Evolutionary conservation across 2,888 invertebrate species (phyloP).

Genomic region (Drosophila picticornis): DNA sequence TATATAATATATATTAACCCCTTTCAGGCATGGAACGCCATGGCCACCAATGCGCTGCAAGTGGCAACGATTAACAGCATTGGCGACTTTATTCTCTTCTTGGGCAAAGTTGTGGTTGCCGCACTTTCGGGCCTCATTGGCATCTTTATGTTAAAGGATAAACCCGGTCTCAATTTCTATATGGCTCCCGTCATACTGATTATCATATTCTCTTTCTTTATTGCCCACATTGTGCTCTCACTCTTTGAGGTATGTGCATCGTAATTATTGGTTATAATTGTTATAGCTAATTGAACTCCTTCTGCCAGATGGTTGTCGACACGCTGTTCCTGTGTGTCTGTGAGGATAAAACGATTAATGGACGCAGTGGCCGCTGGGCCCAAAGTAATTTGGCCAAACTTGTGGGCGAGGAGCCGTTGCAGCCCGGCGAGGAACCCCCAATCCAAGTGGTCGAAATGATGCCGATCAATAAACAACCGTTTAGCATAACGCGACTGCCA

Average conservation of each 20-base stretch:
- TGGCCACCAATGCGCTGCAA: conserved; percentile 93
- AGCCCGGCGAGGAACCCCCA: conserved; percentile 84
- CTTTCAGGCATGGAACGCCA: conserved; percentile 93
- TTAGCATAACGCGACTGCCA: conserved; percentile 78
- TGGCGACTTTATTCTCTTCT: conserved; percentile 96
- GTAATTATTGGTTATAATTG: background rate
- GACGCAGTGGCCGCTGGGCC: conserved; percentile 89
- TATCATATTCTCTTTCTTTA: conserved; percentile 94
- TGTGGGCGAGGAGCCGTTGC: conserved; percentile 86
- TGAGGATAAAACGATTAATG: conserved; percentile 94
- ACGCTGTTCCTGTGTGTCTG: conserved; percentile 97
- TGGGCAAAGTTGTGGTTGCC: conserved; percentile 92
- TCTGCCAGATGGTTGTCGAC: conserved; percentile 94
- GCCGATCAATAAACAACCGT: conserved; percentile 85
- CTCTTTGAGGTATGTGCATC: conserved; percentile 91
- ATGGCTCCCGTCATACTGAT: conserved; percentile 94
- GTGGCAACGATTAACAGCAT: conserved; percentile 96
- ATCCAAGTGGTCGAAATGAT: conserved; percentile 85
- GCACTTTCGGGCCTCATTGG: conserved; percentile 93
- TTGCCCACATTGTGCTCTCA: conserved; percentile 96
- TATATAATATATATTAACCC: background rate
- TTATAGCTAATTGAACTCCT: background rate
- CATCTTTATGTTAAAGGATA: conserved; percentile 90
- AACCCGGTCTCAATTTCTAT: conserved; percentile 91
- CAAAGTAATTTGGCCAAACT: conserved; percentile 87